These are phyloP conservation scores for Hyphantria cunea DNA, from an alignment of 1,140 invertebrate species.

Conservation along the genomic window DNA sequence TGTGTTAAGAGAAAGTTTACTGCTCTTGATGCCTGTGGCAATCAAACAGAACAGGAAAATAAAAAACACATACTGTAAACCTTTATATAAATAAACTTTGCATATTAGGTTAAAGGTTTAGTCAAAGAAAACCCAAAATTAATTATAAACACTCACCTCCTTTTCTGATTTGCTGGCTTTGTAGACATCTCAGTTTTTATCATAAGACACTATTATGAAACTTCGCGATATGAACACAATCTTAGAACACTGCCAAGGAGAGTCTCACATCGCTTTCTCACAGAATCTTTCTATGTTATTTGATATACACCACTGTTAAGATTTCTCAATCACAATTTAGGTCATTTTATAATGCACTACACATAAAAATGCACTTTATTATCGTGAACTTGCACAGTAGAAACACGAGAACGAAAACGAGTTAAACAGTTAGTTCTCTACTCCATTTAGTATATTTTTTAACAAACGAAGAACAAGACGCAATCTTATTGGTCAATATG, in stretches of 20 bases:
- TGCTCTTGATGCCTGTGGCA: conserved; percentile 14
- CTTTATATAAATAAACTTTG: neutral
- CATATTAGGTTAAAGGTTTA: conserved; percentile 1
- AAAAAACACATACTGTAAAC: conserved; percentile 1
- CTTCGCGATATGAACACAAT: conserved; percentile 77
- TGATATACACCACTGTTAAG: conserved; percentile 50
- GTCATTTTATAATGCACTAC: conserved; percentile 77
- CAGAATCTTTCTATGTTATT: conserved; percentile 49
- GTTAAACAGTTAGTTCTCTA: conserved; percentile 17
- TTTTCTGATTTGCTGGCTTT: conserved; percentile 74
- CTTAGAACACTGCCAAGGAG: conserved; percentile 82
- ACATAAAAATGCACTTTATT: conserved; percentile 74
- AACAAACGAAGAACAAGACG: neutral
- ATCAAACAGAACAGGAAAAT: conserved; percentile 27
- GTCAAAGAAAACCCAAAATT: conserved; percentile 10
- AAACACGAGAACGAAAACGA: conserved; percentile 40
- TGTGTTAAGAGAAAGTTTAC: conserved; percentile 32
- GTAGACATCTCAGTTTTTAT: conserved; percentile 74
- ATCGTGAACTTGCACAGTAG: conserved; percentile 73
- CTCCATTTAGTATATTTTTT: conserved; percentile 5
- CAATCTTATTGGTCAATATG: conserved; percentile 2
- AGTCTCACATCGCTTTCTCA: conserved; percentile 78
- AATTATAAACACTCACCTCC: conserved; percentile 57
- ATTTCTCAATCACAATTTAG: conserved; percentile 66
- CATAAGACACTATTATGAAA: conserved; percentile 70